These are phyloP conservation scores for Drosophila anceps DNA, from an alignment of 2,888 invertebrate genomes.

Conservation along the genomic window DNA sequence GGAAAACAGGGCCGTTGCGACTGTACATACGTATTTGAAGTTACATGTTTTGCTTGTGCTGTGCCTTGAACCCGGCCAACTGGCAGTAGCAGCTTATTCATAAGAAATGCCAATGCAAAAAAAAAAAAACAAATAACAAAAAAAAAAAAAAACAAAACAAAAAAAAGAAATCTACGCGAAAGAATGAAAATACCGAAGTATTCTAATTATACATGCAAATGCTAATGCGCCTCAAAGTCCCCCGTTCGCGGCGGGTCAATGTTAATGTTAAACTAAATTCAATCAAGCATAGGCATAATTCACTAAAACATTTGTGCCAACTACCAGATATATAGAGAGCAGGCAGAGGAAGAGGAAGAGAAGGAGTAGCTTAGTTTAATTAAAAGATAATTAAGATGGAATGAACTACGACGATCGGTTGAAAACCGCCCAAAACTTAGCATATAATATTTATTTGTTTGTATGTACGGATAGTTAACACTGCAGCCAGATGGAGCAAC, in stretches of 20 bases:
- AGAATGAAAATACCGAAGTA: constrained; percentile 64
- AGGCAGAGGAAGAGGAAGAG: not conserved
- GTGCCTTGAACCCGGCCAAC: constrained; percentile 42
- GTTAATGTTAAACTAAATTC: constrained; percentile 61
- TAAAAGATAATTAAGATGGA: constrained; percentile 58
- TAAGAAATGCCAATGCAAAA: constrained; percentile 49
- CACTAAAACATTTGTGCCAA: constrained; percentile 68
- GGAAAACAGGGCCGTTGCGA: constrained; percentile 2
- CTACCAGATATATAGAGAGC: constrained; percentile 15
- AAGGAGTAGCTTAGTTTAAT: constrained; percentile 63
- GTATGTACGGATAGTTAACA: constrained; percentile 57
- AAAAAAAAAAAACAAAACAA: not conserved
- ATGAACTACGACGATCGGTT: constrained; percentile 70
- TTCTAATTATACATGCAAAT: constrained; percentile 76
- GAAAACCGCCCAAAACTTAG: constrained; percentile 75
- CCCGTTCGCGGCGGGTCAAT: constrained; percentile 56
- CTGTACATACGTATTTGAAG: constrained; percentile 53
- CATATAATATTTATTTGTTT: constrained; percentile 76
- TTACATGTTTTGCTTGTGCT: constrained; percentile 34
- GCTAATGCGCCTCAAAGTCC: constrained; percentile 56
- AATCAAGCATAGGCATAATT: constrained; percentile 54
- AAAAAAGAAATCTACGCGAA: too few species aligned
- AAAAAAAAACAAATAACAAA: not conserved
- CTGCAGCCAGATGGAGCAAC: constrained; percentile 20
- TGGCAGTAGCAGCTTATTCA: constrained; percentile 41